A percentile compares a stretch with the other conserved stretches of the same genome.
Evolutionary conservation across 2,113 vertebrate species (phyloP).

Genomic region (Limnothrissa miodon): DNA sequence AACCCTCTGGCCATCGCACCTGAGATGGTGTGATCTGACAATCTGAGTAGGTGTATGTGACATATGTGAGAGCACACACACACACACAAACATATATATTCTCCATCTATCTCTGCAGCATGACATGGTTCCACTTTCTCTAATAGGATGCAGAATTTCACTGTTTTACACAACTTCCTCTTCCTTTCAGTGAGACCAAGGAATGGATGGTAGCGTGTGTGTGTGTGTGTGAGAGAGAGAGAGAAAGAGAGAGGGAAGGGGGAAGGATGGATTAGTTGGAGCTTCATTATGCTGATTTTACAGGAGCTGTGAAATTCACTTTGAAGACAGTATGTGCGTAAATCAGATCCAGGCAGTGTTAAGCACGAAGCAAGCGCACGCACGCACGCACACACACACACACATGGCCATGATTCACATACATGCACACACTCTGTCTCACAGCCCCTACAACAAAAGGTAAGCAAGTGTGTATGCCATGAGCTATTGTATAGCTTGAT

Average conservation of each 20-base stretch:
- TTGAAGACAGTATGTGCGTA: constrained; percentile 20
- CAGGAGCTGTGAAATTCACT: constrained; percentile 32
- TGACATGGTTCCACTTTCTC: background rate
- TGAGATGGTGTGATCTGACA: background rate
- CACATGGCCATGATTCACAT: too few relatives aligned
- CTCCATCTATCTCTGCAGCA: background rate
- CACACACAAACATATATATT: background rate
- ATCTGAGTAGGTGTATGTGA: background rate
- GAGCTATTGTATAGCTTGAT: too few relatives aligned
- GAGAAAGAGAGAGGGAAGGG: too few relatives aligned
- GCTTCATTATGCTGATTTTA: constrained; percentile 12
- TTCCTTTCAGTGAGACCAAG: background rate
- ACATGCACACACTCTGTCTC: background rate
- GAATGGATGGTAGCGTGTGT: background rate
- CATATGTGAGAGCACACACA: background rate
- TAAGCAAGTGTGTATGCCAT: too few relatives aligned
- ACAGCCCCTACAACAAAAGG: background rate
- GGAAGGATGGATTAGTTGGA: background rate
- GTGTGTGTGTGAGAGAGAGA: background rate
- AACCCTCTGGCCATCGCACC: background rate
- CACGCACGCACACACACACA: background rate
- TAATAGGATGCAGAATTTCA: background rate
- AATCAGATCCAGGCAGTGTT: background rate
- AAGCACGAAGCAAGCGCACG: background rate
- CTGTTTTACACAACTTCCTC: background rate